phyloP scores from a whole-genome alignment of 2,797 vertebrate species.

The Zenarchopterus dispar region DNA sequence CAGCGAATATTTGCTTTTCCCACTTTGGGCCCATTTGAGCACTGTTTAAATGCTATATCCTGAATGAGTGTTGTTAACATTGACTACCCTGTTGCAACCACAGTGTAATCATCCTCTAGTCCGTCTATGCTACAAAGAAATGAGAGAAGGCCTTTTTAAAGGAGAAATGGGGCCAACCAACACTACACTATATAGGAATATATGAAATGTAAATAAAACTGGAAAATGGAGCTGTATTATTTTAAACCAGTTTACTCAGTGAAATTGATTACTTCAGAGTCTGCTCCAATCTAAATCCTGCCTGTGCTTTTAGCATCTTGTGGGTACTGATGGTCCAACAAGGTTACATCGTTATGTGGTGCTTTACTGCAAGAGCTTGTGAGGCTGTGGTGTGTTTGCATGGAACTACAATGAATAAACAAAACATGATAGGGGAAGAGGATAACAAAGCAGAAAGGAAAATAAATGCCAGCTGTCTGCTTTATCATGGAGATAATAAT shows the following conservation, averaged over 20 bases:
- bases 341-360: slow-evolving; percentile 35
- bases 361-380: slow-evolving; percentile 8
- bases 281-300: slow-evolving; percentile 30
- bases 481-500: slow-evolving; percentile 53
- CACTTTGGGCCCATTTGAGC: too few relatives aligned
- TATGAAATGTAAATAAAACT: too few relatives aligned
- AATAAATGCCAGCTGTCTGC: slow-evolving; percentile 69
- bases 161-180: too few relatives aligned
- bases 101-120: too few relatives aligned
- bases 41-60: too few relatives aligned
- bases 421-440: slow-evolving; percentile 19
- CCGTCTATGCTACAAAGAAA: too few relatives aligned
- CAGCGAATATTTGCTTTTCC: too few relatives aligned
- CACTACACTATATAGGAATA: too few relatives aligned
- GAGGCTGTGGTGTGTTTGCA: slow-evolving; percentile 38
- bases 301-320: slow-evolving; percentile 1
- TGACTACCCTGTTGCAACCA: too few relatives aligned
- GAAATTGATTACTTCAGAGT: slow-evolving; percentile 47
- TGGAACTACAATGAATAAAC: slow-evolving; percentile 30
- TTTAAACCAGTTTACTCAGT: slow-evolving; percentile 24
- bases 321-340: background rate
- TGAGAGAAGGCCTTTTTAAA: too few relatives aligned
- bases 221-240: too few relatives aligned
- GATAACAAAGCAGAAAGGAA: slow-evolving; percentile 42
- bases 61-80: too few relatives aligned